A percentile compares a stretch with the other conserved stretches of the same genome.
These are phyloP conservation scores for Cyprinodon variegatus DNA, from an alignment of 2,113 vertebrate species.

Conservation along the genomic window DNA sequence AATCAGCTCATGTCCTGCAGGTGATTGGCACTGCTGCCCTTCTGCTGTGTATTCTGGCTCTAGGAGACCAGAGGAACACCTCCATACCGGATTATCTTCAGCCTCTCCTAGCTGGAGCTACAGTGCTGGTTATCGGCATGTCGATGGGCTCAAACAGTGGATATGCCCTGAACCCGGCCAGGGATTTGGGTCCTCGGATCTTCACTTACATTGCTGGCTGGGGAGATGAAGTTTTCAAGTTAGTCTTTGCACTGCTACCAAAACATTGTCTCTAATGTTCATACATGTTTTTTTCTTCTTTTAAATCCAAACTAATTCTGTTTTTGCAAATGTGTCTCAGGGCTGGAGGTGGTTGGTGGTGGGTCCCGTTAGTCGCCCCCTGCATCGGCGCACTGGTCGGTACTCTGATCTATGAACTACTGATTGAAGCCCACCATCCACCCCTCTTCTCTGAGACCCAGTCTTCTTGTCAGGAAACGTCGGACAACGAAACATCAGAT, in stretches of 20 bases:
- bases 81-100: constrained; percentile 74
- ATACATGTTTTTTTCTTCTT: background rate
- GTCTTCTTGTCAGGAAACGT: constrained; percentile 18
- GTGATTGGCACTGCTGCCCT: constrained; percentile 80
- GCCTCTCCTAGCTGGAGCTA: constrained; percentile 72
- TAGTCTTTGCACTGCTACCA: constrained; percentile 1
- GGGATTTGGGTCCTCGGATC: constrained; percentile 85
- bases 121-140: constrained; percentile 75
- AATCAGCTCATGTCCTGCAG: constrained; percentile 45
- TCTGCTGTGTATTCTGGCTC: constrained; percentile 78
- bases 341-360: constrained; percentile 87
- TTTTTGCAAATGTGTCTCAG: constrained; percentile 58
- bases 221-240: constrained; percentile 84
- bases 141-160: constrained; percentile 83
- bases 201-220: constrained; percentile 86
- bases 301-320: background rate
- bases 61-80: constrained; percentile 76
- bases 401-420: constrained; percentile 75
- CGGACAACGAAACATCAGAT: background rate
- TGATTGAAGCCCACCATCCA: constrained; percentile 82
- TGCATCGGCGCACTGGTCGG: constrained; percentile 77
- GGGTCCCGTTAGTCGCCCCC: constrained; percentile 86
- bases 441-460: constrained; percentile 4
- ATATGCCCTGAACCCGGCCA: constrained; percentile 85
- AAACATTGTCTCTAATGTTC: background rate